phyloP scores from a whole-genome alignment of 2,113 vertebrate genomes.

The Corapipo altera region DNA sequence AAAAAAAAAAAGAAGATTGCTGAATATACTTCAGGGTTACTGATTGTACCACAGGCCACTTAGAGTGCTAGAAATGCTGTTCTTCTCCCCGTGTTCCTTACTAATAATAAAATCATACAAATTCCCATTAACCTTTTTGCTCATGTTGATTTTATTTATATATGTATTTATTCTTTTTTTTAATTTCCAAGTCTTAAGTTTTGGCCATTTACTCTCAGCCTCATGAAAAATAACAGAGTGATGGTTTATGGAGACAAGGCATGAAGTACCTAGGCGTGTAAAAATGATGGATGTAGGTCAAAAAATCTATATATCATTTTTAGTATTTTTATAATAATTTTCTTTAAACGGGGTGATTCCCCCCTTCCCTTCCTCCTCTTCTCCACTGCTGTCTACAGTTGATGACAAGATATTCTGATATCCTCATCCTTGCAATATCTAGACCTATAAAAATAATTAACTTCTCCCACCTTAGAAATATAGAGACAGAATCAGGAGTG shows the following conservation, averaged over 20 bases:
- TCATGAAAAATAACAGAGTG: slow-evolving; percentile 60
- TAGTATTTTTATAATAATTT: slow-evolving; percentile 72
- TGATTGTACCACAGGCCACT: slow-evolving; percentile 74
- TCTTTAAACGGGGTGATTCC: background rate
- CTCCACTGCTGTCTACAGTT: slow-evolving; percentile 18
- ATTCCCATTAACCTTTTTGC: slow-evolving; percentile 44
- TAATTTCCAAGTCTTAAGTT: background rate
- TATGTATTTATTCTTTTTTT: background rate
- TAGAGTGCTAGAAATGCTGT: slow-evolving; percentile 42
- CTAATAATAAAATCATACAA: slow-evolving; percentile 47
- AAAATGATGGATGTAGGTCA: slow-evolving; percentile 73
- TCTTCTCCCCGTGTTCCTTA: slow-evolving; percentile 33
- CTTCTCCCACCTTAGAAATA: slow-evolving; percentile 70
- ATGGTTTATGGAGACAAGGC: slow-evolving; percentile 47
- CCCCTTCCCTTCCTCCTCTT: background rate
- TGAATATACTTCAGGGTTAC: slow-evolving; percentile 74
- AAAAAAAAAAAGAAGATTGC: slow-evolving; percentile 66
- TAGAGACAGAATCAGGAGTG: slow-evolving; percentile 66
- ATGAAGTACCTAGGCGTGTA: slow-evolving; percentile 15
- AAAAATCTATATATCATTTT: slow-evolving; percentile 66
- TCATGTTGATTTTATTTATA: slow-evolving; percentile 13
- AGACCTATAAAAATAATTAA: slow-evolving; percentile 78
- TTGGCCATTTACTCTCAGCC: background rate
- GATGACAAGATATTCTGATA: slow-evolving; percentile 52
- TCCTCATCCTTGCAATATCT: slow-evolving; percentile 67